Evolutionary conservation across 2,113 vertebrate genomes (phyloP).

Genomic region (Poecile atricapillus): DNA sequence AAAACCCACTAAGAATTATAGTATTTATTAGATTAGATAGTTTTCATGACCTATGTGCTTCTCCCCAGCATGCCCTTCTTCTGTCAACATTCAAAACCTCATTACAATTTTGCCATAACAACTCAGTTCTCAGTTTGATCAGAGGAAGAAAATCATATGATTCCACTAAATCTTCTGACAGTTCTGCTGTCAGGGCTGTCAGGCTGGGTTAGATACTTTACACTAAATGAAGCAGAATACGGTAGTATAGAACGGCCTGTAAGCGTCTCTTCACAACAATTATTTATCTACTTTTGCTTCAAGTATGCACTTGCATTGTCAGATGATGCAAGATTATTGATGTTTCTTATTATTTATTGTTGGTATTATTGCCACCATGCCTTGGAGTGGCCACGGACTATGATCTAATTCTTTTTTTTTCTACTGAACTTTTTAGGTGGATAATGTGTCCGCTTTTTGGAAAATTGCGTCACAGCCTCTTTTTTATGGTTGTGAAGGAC

Average conservation of each 20-base stretch:
- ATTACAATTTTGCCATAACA: constrained; percentile 34
- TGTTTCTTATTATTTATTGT: neutral
- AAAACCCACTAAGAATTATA: neutral
- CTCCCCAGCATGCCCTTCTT: neutral
- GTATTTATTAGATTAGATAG: neutral
- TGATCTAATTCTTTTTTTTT: neutral
- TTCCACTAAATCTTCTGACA: constrained; percentile 33
- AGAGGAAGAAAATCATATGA: constrained; percentile 1
- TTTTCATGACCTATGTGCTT: neutral
- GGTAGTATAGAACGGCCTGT: neutral
- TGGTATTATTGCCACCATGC: neutral
- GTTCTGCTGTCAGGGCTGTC: constrained; percentile 35
- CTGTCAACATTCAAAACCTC: neutral
- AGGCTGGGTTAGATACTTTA: neutral
- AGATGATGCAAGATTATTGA: neutral
- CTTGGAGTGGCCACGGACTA: neutral
- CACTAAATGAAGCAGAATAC: constrained; percentile 22
- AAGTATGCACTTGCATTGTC: neutral
- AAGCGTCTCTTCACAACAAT: neutral
- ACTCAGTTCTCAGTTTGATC: constrained; percentile 16
- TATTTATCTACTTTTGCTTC: constrained; percentile 31
- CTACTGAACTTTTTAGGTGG: neutral
- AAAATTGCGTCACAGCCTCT: neutral
- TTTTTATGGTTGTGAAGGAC: neutral
- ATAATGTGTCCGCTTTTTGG: neutral